Evolutionary conservation across 2,888 invertebrate genomes (phyloP).

Genomic region (Campoplex capitator): DNA sequence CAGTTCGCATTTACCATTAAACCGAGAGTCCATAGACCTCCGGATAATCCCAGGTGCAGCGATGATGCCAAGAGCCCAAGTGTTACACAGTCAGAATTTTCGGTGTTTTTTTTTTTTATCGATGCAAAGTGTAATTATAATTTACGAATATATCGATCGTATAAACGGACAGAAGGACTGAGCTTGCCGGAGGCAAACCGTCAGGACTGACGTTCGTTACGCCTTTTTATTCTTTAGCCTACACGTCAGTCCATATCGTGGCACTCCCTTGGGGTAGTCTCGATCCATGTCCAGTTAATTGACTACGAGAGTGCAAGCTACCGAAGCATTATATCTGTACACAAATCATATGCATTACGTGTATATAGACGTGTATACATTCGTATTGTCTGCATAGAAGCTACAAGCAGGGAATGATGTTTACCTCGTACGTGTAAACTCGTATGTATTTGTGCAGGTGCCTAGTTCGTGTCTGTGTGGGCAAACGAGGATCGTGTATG

Average conservation of each 20-base stretch:
- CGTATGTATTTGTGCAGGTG: constrained; percentile 20
- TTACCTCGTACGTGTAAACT: constrained; percentile 25
- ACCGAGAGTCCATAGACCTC: too few species aligned
- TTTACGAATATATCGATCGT: not conserved
- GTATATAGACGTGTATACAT: not conserved
- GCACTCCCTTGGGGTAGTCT: constrained; percentile 65
- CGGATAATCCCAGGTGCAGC: too few species aligned
- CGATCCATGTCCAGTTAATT: constrained; percentile 80
- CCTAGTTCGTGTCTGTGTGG: constrained; percentile 41
- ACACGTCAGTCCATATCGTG: not conserved
- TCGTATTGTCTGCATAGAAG: not conserved
- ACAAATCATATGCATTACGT: not conserved
- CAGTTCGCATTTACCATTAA: too few species aligned
- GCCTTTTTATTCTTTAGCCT: not conserved
- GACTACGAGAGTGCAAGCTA: constrained; percentile 69
- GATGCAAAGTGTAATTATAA: too few species aligned
- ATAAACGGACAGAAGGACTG: not conserved
- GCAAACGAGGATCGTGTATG: constrained; percentile 10
- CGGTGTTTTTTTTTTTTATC: too few species aligned
- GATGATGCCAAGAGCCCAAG: too few species aligned
- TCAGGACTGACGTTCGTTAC: not conserved
- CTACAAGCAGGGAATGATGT: constrained; percentile 37
- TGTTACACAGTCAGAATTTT: too few species aligned
- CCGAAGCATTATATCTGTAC: constrained; percentile 4
- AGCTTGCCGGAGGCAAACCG: too few species aligned